Evolutionary conservation across 2,888 invertebrate species (phyloP), one percentile per base, ranked within the genome.

Genomic region (Drosophila acutilabella): DNA sequence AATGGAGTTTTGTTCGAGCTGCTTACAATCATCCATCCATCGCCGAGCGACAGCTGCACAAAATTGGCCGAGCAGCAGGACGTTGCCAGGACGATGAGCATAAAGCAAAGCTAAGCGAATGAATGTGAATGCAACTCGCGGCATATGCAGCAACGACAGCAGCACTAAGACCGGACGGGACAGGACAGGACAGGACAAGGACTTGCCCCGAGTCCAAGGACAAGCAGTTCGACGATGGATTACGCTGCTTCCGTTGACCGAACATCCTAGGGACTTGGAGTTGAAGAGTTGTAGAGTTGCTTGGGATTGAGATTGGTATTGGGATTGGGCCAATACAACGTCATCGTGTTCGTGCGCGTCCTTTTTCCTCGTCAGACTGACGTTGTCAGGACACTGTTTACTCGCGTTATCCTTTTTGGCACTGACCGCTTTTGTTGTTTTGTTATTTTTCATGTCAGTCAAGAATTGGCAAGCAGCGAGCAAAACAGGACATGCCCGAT

Each of bases 391-490:
- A 62, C 62, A 72, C 44, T 78, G 78, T 75, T 76, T 80, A 72
- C 77, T 67, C 72, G 74, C 76, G 78, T 71, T 79, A 87, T 85
- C 75, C 79, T 75, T 81, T 81, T 75, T 81, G 79, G 82, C 83
- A 85, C 78, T 76, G 81, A 71, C 76, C 79, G 85, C 87, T 74
- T 78, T 81, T 86, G 86, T 82, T 84, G 87, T 84, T 78, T 84
- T 89, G 83, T 89, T 85, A 85, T 88, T 86, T 88, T 87, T 89
- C 87, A 86, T 81, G 86, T 89, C 88, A 80, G 77, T 77, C 80
- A 84, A 77, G 86, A 87, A 88, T 88, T 88, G 87, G 89, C 88
- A 82, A 86, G 75, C 74, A 67, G 59, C 69, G 68, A 71, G 60
- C 74, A 69, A 74, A 70, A 74, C 77, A 80, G 86, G 74, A 84